Percentiles rank a stretch among this genome's conserved stretches.
These are phyloP conservation scores for Pampus argenteus DNA, from an alignment of 2,797 vertebrate genomes.

Conservation along the genomic window DNA sequence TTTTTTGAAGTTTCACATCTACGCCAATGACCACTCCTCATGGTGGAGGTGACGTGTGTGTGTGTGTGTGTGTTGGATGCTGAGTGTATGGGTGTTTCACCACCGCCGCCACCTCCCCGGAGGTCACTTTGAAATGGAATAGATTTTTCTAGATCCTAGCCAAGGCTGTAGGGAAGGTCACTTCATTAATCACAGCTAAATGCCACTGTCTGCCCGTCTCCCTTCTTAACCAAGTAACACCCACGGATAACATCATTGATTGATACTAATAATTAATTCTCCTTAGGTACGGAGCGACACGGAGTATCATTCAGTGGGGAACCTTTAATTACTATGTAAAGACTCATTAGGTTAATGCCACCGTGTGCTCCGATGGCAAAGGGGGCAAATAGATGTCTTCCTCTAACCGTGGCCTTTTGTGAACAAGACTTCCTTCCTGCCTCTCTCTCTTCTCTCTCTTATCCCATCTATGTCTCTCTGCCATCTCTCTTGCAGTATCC, in stretches of 20 bases:
- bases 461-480: slow-evolving; percentile 29
- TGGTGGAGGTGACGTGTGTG: slow-evolving; percentile 34
- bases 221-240: slow-evolving; percentile 78
- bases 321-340: slow-evolving; percentile 79
- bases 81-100: slow-evolving; percentile 68
- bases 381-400: slow-evolving; percentile 80
- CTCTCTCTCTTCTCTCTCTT: slow-evolving; percentile 17
- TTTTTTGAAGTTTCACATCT: slow-evolving; percentile 18
- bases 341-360: slow-evolving; percentile 81
- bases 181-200: slow-evolving; percentile 88
- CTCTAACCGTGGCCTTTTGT: slow-evolving; percentile 73
- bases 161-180: slow-evolving; percentile 84
- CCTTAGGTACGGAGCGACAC: slow-evolving; percentile 60
- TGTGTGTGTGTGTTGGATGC: slow-evolving; percentile 62
- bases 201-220: slow-evolving; percentile 79
- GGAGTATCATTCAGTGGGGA: slow-evolving; percentile 68
- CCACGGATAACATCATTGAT: slow-evolving; percentile 85
- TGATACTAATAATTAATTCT: slow-evolving; percentile 87
- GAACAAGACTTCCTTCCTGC: slow-evolving; percentile 43
- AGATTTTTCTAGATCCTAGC: slow-evolving; percentile 82
- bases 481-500: slow-evolving; percentile 9
- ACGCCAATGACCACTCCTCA: not conserved
- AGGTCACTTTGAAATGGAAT: slow-evolving; percentile 85
- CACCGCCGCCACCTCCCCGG: slow-evolving; percentile 60
- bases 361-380: slow-evolving; percentile 69